Percentiles rank a stretch among this genome's conserved stretches.
phyloP scores from a whole-genome alignment of 2,888 invertebrate species.

The Cheilosia vernalis region DNA sequence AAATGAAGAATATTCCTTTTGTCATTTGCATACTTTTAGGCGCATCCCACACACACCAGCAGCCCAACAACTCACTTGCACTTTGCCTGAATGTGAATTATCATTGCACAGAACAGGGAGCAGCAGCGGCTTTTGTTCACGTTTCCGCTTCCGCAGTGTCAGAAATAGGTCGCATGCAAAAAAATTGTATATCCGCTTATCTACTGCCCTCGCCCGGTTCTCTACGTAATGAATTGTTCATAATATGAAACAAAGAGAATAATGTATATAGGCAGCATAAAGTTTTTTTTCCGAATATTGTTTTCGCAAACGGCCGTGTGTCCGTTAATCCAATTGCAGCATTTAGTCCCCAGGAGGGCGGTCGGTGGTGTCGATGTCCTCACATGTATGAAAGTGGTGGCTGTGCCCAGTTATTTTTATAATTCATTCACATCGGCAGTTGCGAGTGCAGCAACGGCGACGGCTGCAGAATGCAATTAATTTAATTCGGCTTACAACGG shows the following conservation, averaged over 20 bases:
- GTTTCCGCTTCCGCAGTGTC: background rate
- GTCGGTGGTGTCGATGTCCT: background rate
- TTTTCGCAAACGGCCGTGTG: background rate
- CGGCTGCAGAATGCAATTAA: slow-evolving; percentile 27
- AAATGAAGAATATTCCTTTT: background rate
- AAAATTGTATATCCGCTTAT: background rate
- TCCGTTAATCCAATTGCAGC: slow-evolving; percentile 8
- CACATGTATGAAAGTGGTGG: background rate
- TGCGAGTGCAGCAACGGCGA: background rate
- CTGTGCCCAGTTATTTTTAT: slow-evolving; percentile 1
- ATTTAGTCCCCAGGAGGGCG: background rate
- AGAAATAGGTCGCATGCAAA: background rate
- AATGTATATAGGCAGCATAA: too few species aligned
- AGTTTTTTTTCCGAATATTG: background rate
- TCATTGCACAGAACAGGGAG: slow-evolving; percentile 14
- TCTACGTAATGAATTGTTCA: background rate
- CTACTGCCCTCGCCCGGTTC: background rate
- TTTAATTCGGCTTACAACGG: slow-evolving; percentile 37
- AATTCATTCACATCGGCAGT: slow-evolving; percentile 3
- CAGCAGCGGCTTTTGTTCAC: background rate
- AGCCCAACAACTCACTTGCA: background rate
- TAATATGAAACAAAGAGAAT: background rate
- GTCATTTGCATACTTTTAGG: slow-evolving; percentile 18
- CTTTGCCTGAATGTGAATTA: background rate
- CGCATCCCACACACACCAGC: background rate